Percentiles rank a stretch among this genome's conserved stretches.
These are phyloP conservation scores for Macquaria ambigua DNA, from an alignment of 2,113 vertebrate species.

Conservation along the genomic window DNA sequence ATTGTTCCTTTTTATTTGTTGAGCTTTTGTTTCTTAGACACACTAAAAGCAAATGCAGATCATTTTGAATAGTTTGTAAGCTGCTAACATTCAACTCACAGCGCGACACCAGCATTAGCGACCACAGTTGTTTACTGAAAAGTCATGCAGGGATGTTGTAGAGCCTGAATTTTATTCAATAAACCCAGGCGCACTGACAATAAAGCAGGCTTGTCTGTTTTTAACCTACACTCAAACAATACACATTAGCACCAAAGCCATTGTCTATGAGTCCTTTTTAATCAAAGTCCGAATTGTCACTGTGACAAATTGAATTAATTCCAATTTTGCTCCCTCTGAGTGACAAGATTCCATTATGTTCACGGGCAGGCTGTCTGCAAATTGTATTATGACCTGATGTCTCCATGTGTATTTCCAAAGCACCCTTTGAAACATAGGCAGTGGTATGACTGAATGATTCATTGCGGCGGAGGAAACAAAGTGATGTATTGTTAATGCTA, in stretches of 20 bases:
- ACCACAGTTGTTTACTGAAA: conserved; percentile 51
- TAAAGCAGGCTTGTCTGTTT: conserved; percentile 52
- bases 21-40: conserved; percentile 56
- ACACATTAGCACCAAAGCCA: conserved; percentile 70
- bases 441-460: conserved; percentile 71
- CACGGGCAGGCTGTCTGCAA: conserved; percentile 78
- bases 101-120: conserved; percentile 22
- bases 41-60: conserved; percentile 53
- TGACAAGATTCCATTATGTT: conserved; percentile 84
- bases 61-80: conserved; percentile 52
- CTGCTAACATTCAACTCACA: conserved; percentile 29
- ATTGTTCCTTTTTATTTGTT: conserved; percentile 64
- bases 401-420: conserved; percentile 76
- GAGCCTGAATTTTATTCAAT: conserved; percentile 42
- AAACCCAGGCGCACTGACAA: conserved; percentile 17
- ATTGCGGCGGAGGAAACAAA: conserved; percentile 39
- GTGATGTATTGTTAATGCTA: conserved; percentile 30
- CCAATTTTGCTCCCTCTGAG: conserved; percentile 80
- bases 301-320: conserved; percentile 86
- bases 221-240: conserved; percentile 71
- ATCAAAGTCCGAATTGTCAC: conserved; percentile 82
- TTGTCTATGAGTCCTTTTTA: conserved; percentile 76
- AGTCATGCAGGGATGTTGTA: conserved; percentile 34
- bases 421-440: conserved; percentile 60
- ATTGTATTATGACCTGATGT: conserved; percentile 81